phyloP scores from a whole-genome alignment of 2,888 invertebrate genomes.

The Napeogenes sylphis region DNA sequence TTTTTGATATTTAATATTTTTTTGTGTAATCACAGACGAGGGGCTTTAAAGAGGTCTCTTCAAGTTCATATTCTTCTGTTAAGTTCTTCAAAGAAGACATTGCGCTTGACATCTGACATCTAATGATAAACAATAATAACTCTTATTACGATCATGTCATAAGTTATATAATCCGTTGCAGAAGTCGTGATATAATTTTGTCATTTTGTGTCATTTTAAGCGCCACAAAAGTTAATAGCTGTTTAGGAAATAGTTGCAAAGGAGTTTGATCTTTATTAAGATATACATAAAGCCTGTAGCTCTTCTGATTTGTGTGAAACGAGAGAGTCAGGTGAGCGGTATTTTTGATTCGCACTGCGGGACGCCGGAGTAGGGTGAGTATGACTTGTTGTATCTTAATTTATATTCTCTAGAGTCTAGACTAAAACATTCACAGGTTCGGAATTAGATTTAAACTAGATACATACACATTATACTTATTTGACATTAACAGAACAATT shows the following conservation, averaged over 20 bases:
- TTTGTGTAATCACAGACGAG: neutral
- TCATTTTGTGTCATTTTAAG: constrained; percentile 6
- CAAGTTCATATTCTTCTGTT: too few species aligned
- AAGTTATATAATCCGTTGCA: neutral
- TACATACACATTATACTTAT: too few species aligned
- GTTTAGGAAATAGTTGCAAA: neutral
- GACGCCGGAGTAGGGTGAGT: constrained; percentile 19
- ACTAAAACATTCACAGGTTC: too few species aligned
- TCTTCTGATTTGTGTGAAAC: neutral
- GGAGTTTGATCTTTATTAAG: constrained; percentile 7
- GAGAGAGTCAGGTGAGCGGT: constrained; percentile 20
- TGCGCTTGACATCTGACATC: neutral
- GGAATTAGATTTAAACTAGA: too few species aligned
- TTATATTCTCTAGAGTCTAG: neutral
- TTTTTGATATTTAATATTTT: too few species aligned
- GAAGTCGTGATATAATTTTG: neutral
- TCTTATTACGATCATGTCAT: neutral
- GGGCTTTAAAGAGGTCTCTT: too few species aligned
- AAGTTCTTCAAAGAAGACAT: neutral
- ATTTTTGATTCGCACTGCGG: constrained; percentile 30
- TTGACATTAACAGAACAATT: too few species aligned
- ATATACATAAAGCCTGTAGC: neutral
- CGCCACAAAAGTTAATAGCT: neutral
- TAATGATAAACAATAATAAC: neutral
- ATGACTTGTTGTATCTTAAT: constrained; percentile 1